Base-by-base conservation (phyloP, 2,888 invertebrate species). In the Polietes domitor region DNA sequence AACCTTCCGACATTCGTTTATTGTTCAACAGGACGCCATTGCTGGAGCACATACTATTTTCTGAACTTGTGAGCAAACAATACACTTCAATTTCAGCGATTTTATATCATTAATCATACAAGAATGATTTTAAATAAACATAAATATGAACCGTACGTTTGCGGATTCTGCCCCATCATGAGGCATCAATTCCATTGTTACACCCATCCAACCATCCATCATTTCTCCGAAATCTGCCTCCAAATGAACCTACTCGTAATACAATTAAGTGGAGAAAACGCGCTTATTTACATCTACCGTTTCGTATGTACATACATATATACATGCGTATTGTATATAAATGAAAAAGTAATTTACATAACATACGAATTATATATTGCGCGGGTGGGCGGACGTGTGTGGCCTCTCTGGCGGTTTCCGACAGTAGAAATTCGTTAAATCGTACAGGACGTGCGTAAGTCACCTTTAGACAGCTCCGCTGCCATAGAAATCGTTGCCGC, bases 91-190 rank as follows among this genome's bases (percentile, higher is more conserved):
- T 72, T 17, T 55, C 50, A 72, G 15, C 63, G 71, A 77, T 71
- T 50, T 77, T 47, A 50, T 72, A 53, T 78, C 63, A 78, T 78
- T 78, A 78, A 78, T 78, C 72, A 78, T 72, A 72, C 63, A 61
- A 63, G 41, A 32, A 78, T 78, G 50, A 78, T 71, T 78, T 72
- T 50, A 63, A 63, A 78, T 72, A 78, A 78, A 72, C 68, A 68
- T 21, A 68, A 43, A 65, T 65, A 17, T 37, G 43, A 21, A 68
- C 32, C 3, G 7, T 32, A n/a, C 37, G 37, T 41, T 7, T 68
- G 24, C 37, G 43, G 37, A 41, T 41, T 65, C 19, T 24, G 43
- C 68, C 68, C 43, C 68, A 43, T 68, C 43, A 68, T 24, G 43
- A 41, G 19, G 41, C 43, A 12, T 3, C 10, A 7, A n/a, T 7